Percentiles rank a stretch among this genome's conserved stretches.
Conservation (phyloP, 2,797 vertebrate species). For the Squalus acanthias region DNA sequence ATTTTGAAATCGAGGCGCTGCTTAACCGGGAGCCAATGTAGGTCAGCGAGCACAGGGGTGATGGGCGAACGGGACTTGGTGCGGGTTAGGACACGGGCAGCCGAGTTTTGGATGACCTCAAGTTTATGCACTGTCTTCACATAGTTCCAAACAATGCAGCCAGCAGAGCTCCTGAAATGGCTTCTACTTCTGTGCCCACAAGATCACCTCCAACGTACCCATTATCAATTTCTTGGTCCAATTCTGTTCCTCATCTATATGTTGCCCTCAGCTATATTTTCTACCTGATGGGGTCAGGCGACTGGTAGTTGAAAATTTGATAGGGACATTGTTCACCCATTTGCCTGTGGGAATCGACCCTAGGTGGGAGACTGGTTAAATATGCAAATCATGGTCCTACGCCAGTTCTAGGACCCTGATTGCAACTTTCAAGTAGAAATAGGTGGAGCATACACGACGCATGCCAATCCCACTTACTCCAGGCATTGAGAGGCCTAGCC, state of each 20-base stretch:
- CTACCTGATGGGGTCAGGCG: not conserved
- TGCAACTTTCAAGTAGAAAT: not conserved
- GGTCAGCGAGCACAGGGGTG: too few species aligned
- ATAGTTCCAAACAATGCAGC: not conserved
- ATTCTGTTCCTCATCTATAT: not conserved
- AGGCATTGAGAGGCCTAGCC: not conserved
- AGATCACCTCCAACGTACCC: not conserved
- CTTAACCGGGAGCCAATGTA: too few species aligned
- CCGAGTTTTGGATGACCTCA: too few species aligned
- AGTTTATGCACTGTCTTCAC: not conserved
- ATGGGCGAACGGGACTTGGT: too few species aligned
- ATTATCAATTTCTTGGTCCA: not conserved
- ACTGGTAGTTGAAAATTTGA: not conserved
- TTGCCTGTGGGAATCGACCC: not conserved
- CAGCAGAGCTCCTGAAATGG: not conserved
- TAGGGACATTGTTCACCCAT: not conserved
- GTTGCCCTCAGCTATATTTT: not conserved
- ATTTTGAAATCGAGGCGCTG: too few species aligned
- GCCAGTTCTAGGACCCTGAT: not conserved
- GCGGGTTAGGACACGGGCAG: too few species aligned
- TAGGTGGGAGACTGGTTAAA: not conserved
- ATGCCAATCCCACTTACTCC: not conserved
- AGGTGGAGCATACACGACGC: not conserved
- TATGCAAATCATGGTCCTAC: not conserved
- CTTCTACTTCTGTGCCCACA: not conserved